A percentile compares a stretch with the other conserved stretches of the same genome.
These are phyloP conservation scores for Oscheius myriophilus DNA, from an alignment of 2,888 invertebrate genomes.

Conservation along the genomic window DNA sequence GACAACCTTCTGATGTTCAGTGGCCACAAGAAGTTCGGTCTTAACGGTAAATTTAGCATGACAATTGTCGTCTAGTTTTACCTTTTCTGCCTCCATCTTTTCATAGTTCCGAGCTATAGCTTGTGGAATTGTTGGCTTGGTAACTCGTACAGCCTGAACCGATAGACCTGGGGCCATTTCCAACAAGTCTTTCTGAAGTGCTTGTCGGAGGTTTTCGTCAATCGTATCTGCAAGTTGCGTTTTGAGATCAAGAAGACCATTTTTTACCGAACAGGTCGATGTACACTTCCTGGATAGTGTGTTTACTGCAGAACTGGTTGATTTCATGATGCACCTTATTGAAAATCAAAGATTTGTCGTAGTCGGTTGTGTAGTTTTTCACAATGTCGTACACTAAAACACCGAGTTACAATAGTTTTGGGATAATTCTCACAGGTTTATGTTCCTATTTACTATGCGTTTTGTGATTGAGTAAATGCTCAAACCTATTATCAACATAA, in stretches of 20 bases:
- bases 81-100: constrained; percentile 83
- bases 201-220: constrained; percentile 86
- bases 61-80: not conserved
- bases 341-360: constrained; percentile 87
- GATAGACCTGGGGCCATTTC: constrained; percentile 85
- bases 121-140: constrained; percentile 91
- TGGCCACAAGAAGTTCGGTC: constrained; percentile 11
- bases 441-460: no score
- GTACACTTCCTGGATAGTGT: constrained; percentile 76
- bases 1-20: constrained; percentile 12
- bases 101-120: constrained; percentile 87
- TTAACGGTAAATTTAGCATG: not conserved
- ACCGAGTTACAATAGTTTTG: not conserved
- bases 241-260: not conserved
- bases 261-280: constrained; percentile 81
- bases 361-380: constrained; percentile 87
- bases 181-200: constrained; percentile 83
- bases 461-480: no score
- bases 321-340: constrained; percentile 77
- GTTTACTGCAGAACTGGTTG: constrained; percentile 81
- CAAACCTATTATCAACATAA: no score
- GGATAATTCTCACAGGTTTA: no score
- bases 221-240: constrained; percentile 82
- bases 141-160: constrained; percentile 85
- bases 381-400: constrained; percentile 83